Conservation (phyloP, 2,797 vertebrate species). For the Acanthopagrus latus region DNA sequence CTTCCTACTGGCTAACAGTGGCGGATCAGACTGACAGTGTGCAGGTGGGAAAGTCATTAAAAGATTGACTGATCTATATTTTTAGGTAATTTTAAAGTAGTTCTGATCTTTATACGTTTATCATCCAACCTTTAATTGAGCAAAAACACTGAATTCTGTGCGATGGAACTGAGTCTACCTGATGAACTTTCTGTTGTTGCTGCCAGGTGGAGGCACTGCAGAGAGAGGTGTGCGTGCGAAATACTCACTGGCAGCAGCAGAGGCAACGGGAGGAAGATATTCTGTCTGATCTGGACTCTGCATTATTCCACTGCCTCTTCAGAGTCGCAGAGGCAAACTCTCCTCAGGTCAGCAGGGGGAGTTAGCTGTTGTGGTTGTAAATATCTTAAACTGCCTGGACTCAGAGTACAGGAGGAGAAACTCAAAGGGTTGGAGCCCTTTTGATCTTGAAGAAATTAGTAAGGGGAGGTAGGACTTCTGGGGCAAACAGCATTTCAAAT, state of each 20-base stretch:
- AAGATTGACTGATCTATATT: not conserved
- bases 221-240: slow-evolving; percentile 82
- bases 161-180: not conserved
- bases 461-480: not conserved
- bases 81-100: not conserved
- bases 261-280: slow-evolving; percentile 85
- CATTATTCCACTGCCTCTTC: slow-evolving; percentile 72
- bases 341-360: slow-evolving; percentile 63
- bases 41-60: slow-evolving; percentile 78
- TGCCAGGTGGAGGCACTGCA: slow-evolving; percentile 87
- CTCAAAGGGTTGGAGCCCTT: slow-evolving; percentile 21
- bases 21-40: slow-evolving; percentile 78
- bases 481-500: slow-evolving; percentile 10
- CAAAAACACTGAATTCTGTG: not conserved
- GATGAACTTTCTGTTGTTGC: not conserved
- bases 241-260: slow-evolving; percentile 85
- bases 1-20: slow-evolving; percentile 80
- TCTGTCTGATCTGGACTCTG: slow-evolving; percentile 79
- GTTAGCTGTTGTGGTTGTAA: slow-evolving; percentile 21
- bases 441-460: slow-evolving; percentile 35
- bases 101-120: not conserved
- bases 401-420: not conserved
- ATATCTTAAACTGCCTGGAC: slow-evolving; percentile 11
- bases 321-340: slow-evolving; percentile 49
- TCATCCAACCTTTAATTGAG: slow-evolving; percentile 1